A percentile compares a stretch with the other conserved stretches of the same genome.
These are phyloP conservation scores for Tetheella fluctuosa DNA, from an alignment of 2,888 invertebrate species.

Conservation along the genomic window DNA sequence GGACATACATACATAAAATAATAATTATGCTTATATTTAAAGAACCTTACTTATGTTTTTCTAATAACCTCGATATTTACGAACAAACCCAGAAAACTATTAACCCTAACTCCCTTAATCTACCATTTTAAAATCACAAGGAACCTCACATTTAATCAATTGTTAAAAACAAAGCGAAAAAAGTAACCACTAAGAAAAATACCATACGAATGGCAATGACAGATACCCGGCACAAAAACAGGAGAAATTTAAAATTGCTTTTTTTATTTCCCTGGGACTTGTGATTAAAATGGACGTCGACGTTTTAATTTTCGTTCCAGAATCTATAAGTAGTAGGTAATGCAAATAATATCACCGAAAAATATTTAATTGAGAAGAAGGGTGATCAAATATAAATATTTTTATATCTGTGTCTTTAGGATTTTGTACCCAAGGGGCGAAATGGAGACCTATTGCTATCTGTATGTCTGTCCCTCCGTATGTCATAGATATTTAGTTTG, in stretches of 20 bases:
- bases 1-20: too few relatives aligned
- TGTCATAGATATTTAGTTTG: too few relatives aligned
- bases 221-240: conserved; percentile 15
- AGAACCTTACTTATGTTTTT: too few relatives aligned
- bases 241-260: conserved; percentile 20
- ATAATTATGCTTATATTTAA: too few relatives aligned
- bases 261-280: conserved; percentile 20
- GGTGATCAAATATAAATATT: neutral
- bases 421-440: too few relatives aligned
- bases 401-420: too few relatives aligned
- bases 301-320: conserved; percentile 38
- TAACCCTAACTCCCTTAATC: neutral
- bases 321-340: conserved; percentile 29
- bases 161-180: neutral
- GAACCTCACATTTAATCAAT: conserved; percentile 1
- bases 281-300: conserved; percentile 38
- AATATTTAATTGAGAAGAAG: neutral
- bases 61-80: too few relatives aligned
- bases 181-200: conserved; percentile 20
- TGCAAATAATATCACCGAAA: conserved; percentile 5
- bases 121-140: neutral
- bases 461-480: too few relatives aligned
- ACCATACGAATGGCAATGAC: conserved; percentile 20
- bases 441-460: too few relatives aligned
- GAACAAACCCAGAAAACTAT: too few relatives aligned